phyloP scores from a whole-genome alignment of 1,140 invertebrate genomes.

The Nymphalis io region DNA sequence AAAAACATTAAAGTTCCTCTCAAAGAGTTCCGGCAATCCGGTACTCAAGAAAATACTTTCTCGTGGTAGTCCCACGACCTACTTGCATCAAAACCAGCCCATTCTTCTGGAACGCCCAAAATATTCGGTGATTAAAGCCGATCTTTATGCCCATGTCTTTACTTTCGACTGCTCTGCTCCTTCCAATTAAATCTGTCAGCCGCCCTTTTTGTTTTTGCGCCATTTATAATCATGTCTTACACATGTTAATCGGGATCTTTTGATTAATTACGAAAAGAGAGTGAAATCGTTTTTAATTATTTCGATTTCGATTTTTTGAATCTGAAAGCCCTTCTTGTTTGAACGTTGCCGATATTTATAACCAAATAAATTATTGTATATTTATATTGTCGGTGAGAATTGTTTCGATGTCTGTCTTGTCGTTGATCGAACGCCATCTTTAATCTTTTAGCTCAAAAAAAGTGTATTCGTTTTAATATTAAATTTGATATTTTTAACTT shows the following conservation, averaged over 20 bases:
- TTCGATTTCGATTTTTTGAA: slow-evolving; percentile 7
- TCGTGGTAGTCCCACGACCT: slow-evolving; percentile 66
- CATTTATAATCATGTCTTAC: slow-evolving; percentile 32
- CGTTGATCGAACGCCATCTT: too few species aligned
- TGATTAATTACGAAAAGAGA: slow-evolving; percentile 32
- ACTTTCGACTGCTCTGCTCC: slow-evolving; percentile 63
- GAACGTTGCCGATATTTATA: background rate
- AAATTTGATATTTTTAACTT: too few species aligned
- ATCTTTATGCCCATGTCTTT: slow-evolving; percentile 52
- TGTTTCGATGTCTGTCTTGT: background rate
- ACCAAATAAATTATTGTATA: background rate
- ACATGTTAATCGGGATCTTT: slow-evolving; percentile 33
- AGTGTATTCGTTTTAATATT: too few species aligned
- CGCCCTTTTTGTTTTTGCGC: slow-evolving; percentile 29
- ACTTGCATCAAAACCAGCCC: slow-evolving; percentile 59
- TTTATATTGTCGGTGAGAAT: background rate
- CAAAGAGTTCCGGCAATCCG: slow-evolving; percentile 61
- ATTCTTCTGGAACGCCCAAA: slow-evolving; percentile 71
- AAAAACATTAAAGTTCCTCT: slow-evolving; percentile 37
- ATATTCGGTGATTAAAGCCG: slow-evolving; percentile 69
- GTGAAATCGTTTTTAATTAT: slow-evolving; percentile 29
- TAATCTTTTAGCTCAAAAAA: too few species aligned
- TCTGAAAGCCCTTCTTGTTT: background rate
- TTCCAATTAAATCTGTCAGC: slow-evolving; percentile 59
- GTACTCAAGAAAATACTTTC: slow-evolving; percentile 56